Base-by-base conservation (phyloP, 2,888 invertebrate genomes). In the Seladonia tumulorum region DNA sequence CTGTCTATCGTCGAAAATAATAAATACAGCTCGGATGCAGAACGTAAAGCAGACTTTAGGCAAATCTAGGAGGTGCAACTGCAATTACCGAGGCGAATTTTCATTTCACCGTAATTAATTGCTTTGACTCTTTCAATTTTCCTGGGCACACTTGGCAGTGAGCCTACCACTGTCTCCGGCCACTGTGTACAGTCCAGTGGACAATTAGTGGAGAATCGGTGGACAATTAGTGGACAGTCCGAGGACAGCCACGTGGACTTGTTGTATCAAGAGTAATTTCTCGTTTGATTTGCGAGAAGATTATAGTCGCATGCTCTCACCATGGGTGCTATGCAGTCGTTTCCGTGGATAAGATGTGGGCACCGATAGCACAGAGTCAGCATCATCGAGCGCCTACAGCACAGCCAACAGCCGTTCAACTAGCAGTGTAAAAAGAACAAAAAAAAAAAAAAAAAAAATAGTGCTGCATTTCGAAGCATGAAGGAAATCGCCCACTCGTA, bases 391-490 rank as follows among this genome's bases (percentile, higher is more conserved):
- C 68, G 39, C 68, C 68, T 68, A 68, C 68, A 68, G 66, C 66
- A 68, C 39, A 68, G 68, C 39, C 35, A 39, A 68, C 35, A 39
- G 68, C 68, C 68, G 42, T 68, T 68, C 39, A 42, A 39, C 68
- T 68, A 68, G 68, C 68, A 42, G 39, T 68, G 12, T 42, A 68
- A 42, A 63, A 63, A n/a, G n/a, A n/a, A n/a, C n/a, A n/a, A 63
- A 63, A 63, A 63, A n/a, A n/a, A 57, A 57, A 0, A 10, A 45
- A 45, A 53, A 22, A 49, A 53, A 53, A 53, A 53, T 22, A 42
- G 39, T 39, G 68, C 39, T 68, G 68, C 68, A 39, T 68, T 39
- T 42, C 39, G 68, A 68, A 68, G 71, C 66, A 45, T 60, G 78
- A 71, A 22, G 42, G 12, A 16, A 35, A 10, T 72, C 25, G 57